Evolutionary conservation across 2,113 vertebrate genomes (phyloP).

Genomic region (Argyrosomus japonicus): DNA sequence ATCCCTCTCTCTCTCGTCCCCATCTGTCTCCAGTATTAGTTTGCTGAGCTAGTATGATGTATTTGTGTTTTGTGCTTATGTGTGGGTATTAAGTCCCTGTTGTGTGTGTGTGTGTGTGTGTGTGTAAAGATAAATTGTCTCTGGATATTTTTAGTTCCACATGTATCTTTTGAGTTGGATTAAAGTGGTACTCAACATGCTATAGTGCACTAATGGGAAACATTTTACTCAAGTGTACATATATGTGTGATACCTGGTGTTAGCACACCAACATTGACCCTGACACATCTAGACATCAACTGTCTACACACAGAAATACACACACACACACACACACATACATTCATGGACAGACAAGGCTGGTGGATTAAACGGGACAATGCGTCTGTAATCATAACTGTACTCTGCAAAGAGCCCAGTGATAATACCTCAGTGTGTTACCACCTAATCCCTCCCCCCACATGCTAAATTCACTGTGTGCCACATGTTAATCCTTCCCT

Average conservation of each 20-base stretch:
- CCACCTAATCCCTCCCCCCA: constrained; percentile 74
- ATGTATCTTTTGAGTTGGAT: constrained; percentile 3
- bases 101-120: not conserved
- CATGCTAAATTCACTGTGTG: constrained; percentile 67
- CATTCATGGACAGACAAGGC: constrained; percentile 35
- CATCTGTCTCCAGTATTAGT: constrained; percentile 41
- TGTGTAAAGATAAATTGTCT: not conserved
- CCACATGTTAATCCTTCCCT: constrained; percentile 79
- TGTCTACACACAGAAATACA: constrained; percentile 9
- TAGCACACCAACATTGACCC: constrained; percentile 35
- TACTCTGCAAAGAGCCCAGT: constrained; percentile 69
- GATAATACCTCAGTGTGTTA: constrained; percentile 77
- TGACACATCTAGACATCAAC: constrained; percentile 26
- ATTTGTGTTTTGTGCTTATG: constrained; percentile 9
- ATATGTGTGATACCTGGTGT: constrained; percentile 1
- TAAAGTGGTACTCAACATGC: constrained; percentile 10
- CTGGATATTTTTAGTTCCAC: not conserved
- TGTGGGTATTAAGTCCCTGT: constrained; percentile 9
- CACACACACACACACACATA: not conserved
- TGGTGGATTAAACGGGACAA: constrained; percentile 76
- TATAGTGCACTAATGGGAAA: not conserved
- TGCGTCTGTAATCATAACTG: constrained; percentile 76
- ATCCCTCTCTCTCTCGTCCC: constrained; percentile 32
- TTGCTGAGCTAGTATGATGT: constrained; percentile 11
- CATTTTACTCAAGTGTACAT: constrained; percentile 2